Base-by-base conservation (phyloP, 2,797 vertebrate species). In the Pangasius djambal region DNA sequence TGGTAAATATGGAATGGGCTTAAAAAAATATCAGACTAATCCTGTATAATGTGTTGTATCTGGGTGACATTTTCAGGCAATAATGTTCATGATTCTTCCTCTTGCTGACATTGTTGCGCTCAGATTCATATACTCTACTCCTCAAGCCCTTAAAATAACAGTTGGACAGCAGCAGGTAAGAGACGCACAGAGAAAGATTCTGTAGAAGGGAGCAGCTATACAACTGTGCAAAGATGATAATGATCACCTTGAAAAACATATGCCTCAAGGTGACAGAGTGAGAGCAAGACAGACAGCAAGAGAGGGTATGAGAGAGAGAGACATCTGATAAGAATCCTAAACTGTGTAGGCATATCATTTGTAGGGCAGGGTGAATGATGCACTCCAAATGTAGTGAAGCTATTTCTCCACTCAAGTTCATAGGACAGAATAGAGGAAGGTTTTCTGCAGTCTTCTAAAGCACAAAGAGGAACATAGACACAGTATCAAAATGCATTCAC, bases 241-340 rank as follows among this genome's bases (percentile, higher is more conserved):
- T 59, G 77, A 89, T 91, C 90, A 78, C 67, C 88, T 89, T 72
- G 79, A 87, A 87, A 86, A 88, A 91, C 75, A 88, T 89, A 87
- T 89, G 44, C 74, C 13, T 74, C 25, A 77, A 77, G 44, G 74
- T 77, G 74, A 77, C 25, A 50, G 74, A 48, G 16, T 9, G 34
- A 37, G 34, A 50, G 44, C 65, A 67, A 67, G 65, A 67, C 12
- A 31, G 34, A 72, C 34, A 37, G 37, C 2, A 37, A 72, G 69
- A 22, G 69, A 72, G 34, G 2, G 31, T 70, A 40, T 72, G 25
- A 77, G 40, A 28, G 18, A 37, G 34, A 37, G 72, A 75, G 72
- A 48, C 34, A 72, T 20, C 69, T 22, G 72, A 75, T 6, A 50
- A 50, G 25, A 77, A 77, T 77, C 5, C 22, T 28, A 75, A 75